These are phyloP conservation scores for Torymus tubicola DNA, from an alignment of 2,888 invertebrate species.

Conservation along the genomic window DNA sequence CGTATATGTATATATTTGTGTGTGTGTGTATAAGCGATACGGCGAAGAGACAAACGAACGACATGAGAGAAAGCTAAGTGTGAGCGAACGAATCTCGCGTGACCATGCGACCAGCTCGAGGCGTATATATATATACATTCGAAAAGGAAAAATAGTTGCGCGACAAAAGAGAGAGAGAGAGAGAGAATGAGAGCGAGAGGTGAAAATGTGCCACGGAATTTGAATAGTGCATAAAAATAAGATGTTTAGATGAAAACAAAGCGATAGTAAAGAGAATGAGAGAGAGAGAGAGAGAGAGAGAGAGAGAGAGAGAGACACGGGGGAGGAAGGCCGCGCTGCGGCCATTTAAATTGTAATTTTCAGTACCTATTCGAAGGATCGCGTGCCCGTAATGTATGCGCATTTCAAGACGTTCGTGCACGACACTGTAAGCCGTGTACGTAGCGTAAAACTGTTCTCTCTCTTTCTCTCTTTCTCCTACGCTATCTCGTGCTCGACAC, in stretches of 20 bases:
- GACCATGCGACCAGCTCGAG: not conserved
- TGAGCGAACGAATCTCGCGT: not conserved
- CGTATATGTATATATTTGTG: no score
- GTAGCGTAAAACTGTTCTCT: constrained; percentile 42
- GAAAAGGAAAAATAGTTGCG: no score
- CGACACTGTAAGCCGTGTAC: constrained; percentile 61
- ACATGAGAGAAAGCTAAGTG: not conserved
- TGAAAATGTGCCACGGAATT: constrained; percentile 65
- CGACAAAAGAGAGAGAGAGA: not conserved
- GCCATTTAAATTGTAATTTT: constrained; percentile 75
- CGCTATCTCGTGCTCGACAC: constrained; percentile 33
- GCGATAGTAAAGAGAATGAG: constrained; percentile 63
- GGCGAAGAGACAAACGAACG: constrained; percentile 39
- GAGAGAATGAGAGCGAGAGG: constrained; percentile 59
- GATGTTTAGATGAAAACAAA: constrained; percentile 75
- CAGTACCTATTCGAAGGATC: constrained; percentile 68
- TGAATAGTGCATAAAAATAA: constrained; percentile 74
- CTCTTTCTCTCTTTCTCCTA: not conserved
- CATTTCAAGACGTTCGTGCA: constrained; percentile 72
- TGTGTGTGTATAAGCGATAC: not conserved
- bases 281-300: not conserved
- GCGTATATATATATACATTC: no score
- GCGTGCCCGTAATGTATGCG: constrained; percentile 74
- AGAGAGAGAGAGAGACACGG: not conserved
- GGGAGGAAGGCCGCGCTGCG: constrained; percentile 59